These are phyloP conservation scores for Limnothrissa miodon DNA, from an alignment of 2,113 vertebrate species.

Conservation along the genomic window DNA sequence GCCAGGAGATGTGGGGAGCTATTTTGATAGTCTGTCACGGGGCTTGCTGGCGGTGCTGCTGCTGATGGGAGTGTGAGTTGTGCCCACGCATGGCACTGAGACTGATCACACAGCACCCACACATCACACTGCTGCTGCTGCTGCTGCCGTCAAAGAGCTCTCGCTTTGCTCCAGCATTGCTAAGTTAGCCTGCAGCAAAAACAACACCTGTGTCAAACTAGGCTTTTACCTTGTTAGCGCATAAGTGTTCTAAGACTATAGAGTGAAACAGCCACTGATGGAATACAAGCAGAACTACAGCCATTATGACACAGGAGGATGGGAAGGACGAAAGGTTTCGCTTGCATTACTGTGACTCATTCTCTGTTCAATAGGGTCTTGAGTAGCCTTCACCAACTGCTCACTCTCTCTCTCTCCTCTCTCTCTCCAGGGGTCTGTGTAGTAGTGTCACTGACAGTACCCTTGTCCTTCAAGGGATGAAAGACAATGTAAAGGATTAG, in stretches of 20 bases:
- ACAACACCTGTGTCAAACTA: not conserved
- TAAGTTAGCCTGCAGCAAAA: not conserved
- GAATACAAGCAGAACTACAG: not conserved
- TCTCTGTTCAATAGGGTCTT: not conserved
- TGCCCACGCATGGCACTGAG: not conserved
- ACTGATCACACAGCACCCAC: not conserved
- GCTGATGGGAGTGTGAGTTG: constrained; percentile 5
- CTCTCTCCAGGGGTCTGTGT: not conserved
- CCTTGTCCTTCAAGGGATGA: constrained; percentile 9
- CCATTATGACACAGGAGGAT: not conserved
- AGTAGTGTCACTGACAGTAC: not conserved
- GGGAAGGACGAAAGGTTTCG: not conserved
- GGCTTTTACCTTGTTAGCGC: not conserved
- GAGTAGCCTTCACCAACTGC: not conserved
- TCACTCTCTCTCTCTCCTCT: not conserved
- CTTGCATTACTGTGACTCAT: not conserved
- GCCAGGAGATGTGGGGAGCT: not conserved
- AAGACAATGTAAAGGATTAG: constrained; percentile 13
- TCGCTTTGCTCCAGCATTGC: not conserved
- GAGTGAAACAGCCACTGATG: not conserved
- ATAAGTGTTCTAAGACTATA: not conserved
- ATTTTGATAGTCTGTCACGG: constrained; percentile 17
- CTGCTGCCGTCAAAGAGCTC: not conserved
- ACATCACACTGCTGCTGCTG: not conserved
- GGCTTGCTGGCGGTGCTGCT: not conserved